phyloP scores from a whole-genome alignment of 2,797 vertebrate genomes.

The Sandelia bainsii region DNA sequence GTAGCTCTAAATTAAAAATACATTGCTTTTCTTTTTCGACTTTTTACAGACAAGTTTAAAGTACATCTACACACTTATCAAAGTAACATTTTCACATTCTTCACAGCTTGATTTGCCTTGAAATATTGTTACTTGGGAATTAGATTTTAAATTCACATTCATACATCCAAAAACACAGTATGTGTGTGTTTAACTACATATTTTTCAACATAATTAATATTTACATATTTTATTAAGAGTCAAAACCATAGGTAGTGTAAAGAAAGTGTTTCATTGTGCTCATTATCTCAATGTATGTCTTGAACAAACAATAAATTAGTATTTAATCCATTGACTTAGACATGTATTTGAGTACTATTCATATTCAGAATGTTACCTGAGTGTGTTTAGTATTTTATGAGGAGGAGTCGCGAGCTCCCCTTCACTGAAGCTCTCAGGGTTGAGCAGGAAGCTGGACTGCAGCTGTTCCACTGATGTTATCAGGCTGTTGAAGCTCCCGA shows the following conservation, averaged over 20 bases:
- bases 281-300: background rate
- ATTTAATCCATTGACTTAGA: no score
- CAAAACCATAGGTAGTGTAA: background rate
- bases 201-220: background rate
- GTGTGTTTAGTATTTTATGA: conserved; percentile 91
- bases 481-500: conserved; percentile 92
- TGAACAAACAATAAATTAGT: background rate
- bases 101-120: background rate
- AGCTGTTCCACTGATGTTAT: conserved; percentile 94
- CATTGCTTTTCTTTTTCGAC: no score
- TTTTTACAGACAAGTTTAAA: no score
- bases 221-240: background rate
- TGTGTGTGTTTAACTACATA: background rate
- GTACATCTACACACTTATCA: no score
- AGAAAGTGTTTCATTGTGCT: no score
- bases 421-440: conserved; percentile 90
- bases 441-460: conserved; percentile 93
- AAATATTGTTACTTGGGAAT: background rate
- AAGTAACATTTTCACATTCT: no score
- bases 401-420: conserved; percentile 93
- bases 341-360: no score
- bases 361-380: conserved; percentile 83
- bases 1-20: no score
- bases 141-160: background rate
- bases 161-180: background rate